phyloP scores from a whole-genome alignment of 2,888 invertebrate species.

The Drosophila infuscata region DNA sequence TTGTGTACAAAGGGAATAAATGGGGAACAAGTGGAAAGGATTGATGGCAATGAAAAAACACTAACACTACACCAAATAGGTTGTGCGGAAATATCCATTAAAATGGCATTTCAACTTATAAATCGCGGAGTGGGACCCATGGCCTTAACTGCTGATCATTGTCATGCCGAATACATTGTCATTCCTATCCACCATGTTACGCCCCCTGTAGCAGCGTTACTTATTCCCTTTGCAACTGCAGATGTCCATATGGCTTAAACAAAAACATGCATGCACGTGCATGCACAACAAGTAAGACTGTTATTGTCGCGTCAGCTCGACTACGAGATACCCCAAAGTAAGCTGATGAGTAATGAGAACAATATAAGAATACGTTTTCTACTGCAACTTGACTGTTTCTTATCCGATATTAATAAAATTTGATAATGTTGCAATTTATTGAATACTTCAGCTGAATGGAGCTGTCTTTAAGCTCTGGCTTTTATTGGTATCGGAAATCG shows the following conservation, averaged over 20 bases:
- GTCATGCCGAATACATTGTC: slow-evolving; percentile 27
- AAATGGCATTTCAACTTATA: slow-evolving; percentile 77
- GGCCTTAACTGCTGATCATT: slow-evolving; percentile 33
- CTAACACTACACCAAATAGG: slow-evolving; percentile 56
- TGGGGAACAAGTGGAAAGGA: neutral
- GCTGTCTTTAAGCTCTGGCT: neutral
- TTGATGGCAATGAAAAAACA: slow-evolving; percentile 10
- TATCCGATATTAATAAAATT: neutral
- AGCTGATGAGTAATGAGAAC: no score
- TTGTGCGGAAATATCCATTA: slow-evolving; percentile 79
- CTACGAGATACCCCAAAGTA: neutral
- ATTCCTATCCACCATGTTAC: slow-evolving; percentile 16
- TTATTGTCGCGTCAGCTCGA: neutral
- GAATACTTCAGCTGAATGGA: neutral
- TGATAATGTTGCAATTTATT: neutral
- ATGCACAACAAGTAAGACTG: slow-evolving; percentile 1
- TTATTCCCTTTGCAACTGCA: slow-evolving; percentile 51
- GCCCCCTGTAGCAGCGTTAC: slow-evolving; percentile 34
- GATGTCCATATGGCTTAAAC: slow-evolving; percentile 61
- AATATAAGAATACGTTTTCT: neutral
- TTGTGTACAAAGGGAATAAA: neutral
- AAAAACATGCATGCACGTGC: slow-evolving; percentile 34
- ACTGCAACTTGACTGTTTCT: neutral
- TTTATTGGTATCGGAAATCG: neutral
- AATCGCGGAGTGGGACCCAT: slow-evolving; percentile 60